phyloP scores from a whole-genome alignment of 2,888 invertebrate genomes.

The Lamellibrachia columna region DNA sequence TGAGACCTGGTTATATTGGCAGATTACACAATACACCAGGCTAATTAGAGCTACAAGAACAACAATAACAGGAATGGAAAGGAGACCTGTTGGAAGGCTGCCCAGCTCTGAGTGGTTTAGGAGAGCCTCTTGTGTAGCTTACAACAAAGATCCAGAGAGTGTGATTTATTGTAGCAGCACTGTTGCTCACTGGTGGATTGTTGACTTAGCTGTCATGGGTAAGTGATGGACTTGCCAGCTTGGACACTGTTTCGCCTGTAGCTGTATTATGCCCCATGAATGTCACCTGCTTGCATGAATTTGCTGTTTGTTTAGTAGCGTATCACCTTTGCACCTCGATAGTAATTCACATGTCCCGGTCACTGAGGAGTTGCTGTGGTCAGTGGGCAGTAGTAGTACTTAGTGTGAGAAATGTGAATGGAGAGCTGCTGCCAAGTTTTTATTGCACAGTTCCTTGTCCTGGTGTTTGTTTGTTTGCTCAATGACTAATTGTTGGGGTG shows the following conservation, averaged over 20 bases:
- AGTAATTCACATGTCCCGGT: background rate
- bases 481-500: background rate
- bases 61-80: background rate
- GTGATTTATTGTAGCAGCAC: background rate
- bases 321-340: background rate
- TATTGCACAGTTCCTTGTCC: constrained; percentile 9
- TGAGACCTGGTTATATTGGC: background rate
- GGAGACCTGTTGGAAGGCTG: background rate
- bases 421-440: background rate
- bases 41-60: constrained; percentile 10
- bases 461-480: background rate
- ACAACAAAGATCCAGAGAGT: background rate
- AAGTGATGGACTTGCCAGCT: background rate
- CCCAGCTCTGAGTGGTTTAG: background rate
- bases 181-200: background rate
- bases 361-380: background rate
- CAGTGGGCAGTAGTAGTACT: background rate
- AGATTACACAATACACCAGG: background rate
- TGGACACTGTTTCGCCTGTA: background rate
- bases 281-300: background rate
- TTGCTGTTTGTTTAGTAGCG: background rate
- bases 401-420: background rate
- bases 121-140: background rate
- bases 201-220: background rate
- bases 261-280: background rate